Percentiles rank a stretch among this genome's conserved stretches.
Conservation (phyloP, 2,113 vertebrate genomes). For the Eclectus roratus region DNA sequence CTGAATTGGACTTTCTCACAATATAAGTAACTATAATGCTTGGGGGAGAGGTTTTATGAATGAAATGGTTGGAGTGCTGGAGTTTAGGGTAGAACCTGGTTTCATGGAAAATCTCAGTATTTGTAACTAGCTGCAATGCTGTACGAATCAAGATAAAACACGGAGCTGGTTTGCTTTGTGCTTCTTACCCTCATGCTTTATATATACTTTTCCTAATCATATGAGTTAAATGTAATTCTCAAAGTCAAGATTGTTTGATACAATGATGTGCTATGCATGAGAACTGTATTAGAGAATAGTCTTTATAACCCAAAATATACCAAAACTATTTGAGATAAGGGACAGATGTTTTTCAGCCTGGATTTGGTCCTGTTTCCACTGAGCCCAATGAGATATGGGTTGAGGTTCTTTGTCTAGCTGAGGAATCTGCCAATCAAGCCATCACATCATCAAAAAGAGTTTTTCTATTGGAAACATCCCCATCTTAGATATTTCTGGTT, state of each 20-base stretch:
- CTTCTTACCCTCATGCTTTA: not conserved
- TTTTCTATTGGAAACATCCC: constrained; percentile 60
- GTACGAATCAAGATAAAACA: not conserved
- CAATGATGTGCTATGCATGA: not conserved
- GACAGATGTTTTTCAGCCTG: constrained; percentile 53
- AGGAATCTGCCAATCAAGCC: constrained; percentile 61
- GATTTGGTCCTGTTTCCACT: constrained; percentile 16
- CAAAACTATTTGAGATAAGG: constrained; percentile 28
- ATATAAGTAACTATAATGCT: not conserved
- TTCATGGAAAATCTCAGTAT: not conserved
- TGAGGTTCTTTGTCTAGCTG: constrained; percentile 40
- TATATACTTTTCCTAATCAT: not conserved
- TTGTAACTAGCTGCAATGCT: not conserved
- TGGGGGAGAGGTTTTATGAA: constrained; percentile 43
- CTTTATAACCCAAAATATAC: not conserved
- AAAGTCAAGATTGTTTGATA: not conserved
- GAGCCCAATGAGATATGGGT: constrained; percentile 26
- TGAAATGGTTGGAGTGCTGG: constrained; percentile 6
- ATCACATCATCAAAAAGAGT: not conserved
- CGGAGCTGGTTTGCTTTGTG: not conserved
- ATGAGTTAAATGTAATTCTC: not conserved
- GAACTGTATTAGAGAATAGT: not conserved
- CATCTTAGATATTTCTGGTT: not conserved
- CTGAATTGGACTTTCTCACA: constrained; percentile 39
- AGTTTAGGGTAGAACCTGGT: not conserved